These are phyloP conservation scores for Oceanites oceanicus DNA, from an alignment of 2,113 vertebrate genomes.

Conservation along the genomic window DNA sequence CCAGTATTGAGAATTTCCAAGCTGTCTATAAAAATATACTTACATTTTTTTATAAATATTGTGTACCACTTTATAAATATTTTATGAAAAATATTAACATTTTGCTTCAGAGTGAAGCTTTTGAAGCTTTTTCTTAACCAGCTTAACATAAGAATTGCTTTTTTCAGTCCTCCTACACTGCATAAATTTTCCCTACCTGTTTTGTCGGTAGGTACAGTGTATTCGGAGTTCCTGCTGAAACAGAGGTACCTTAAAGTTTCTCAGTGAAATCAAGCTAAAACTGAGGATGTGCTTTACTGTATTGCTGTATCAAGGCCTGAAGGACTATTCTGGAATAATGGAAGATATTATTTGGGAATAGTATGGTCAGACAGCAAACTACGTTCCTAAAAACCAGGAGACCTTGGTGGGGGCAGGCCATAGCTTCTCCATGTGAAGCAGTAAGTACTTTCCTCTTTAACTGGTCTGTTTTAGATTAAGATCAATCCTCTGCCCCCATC, in stretches of 20 bases:
- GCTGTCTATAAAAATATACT: not conserved
- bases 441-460: not conserved
- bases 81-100: not conserved
- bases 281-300: not conserved
- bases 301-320: not conserved
- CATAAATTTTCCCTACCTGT: not conserved
- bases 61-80: not conserved
- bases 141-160: not conserved
- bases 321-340: not conserved
- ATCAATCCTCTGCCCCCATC: not conserved
- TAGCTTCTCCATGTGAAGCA: not conserved
- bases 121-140: not conserved
- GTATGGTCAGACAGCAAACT: not conserved
- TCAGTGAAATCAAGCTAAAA: not conserved
- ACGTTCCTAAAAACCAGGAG: not conserved
- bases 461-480: not conserved
- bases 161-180: not conserved
- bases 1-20: not conserved
- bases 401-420: not conserved
- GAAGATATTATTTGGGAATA: not conserved
- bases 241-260: not conserved
- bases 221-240: not conserved
- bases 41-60: not conserved
- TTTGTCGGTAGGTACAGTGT: fast-evolving
- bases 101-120: not conserved